Base-by-base conservation (phyloP, 2,113 vertebrate species). In the Antigone vipio region DNA sequence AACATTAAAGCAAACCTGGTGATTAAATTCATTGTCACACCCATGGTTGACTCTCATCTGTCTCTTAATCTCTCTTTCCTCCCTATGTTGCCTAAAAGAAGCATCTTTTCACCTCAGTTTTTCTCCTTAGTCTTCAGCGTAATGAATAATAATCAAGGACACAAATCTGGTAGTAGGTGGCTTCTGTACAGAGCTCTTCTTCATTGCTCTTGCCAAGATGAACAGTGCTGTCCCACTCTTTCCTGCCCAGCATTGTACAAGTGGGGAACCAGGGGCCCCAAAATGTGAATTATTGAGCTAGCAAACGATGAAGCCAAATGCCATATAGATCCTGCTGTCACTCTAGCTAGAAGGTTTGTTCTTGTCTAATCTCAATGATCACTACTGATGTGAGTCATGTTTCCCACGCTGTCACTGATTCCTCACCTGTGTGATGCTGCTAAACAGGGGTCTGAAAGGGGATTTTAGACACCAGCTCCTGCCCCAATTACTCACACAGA, bases 371-470 rank as follows among this genome's bases (percentile, higher is more conserved):
- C 95, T 93, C 80, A 81, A 40, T 0, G 2, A 95, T 94, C 66
- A 1, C 86, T 81, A 30, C 63, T 13, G 5, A 62, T 8, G 63
- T 96, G 96, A 97, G 69, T 97, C 94, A 96, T 73, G 58, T 97
- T 97, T 96, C 97, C 95, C 96, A 97, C 89, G 49, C 73, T 94
- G 95, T 91, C 94, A 92, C 62, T 8, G 13, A 80, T 87, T 94
- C 80, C 88, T 95, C 34, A 91, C 91, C 89, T 95, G 80, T 56
- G 76, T 58, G 58, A 86, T 52, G 83, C 76, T 86, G 50, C 67
- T 75, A 40, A 83, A 34, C 35, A 8, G 34, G 35, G 77, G 72
- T 73, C 86, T 92, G 85, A 75, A 89, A 91, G 92, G 89, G 89
- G 80, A 95, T 95, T 97, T 97, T 87, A 93, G 91, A 73, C 73